Conservation (phyloP, 2,888 invertebrate species). For the Dasypolia templi region DNA sequence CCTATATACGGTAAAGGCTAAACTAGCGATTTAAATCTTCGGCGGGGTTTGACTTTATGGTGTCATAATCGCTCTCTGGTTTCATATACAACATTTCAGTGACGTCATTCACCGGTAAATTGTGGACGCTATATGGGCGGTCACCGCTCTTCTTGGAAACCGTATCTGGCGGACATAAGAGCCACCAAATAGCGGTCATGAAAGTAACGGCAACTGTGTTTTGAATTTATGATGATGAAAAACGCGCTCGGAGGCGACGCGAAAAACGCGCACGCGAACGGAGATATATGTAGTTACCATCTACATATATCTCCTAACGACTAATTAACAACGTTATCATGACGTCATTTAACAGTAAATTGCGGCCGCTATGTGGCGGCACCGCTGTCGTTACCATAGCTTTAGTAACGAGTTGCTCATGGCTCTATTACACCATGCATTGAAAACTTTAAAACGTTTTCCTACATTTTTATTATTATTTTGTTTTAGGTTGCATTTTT, state of each 20-base stretch:
- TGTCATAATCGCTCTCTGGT: too few relatives aligned
- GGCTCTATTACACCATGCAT: not conserved
- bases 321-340: not conserved
- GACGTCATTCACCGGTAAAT: too few relatives aligned
- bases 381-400: too few relatives aligned
- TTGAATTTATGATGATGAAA: not conserved
- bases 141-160: too few relatives aligned
- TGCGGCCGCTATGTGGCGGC: not conserved
- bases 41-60: too few relatives aligned
- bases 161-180: not conserved
- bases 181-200: not conserved
- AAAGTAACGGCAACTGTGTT: not conserved
- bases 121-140: too few relatives aligned
- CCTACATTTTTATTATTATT: fast-evolving
- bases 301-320: not conserved
- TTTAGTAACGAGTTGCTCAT: not conserved
- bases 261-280: too few relatives aligned
- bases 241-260: too few relatives aligned
- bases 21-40: too few relatives aligned
- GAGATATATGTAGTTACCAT: too few relatives aligned
- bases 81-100: too few relatives aligned
- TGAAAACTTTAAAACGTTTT: not conserved
- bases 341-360: not conserved
- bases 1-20: too few relatives aligned
- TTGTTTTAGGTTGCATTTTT: not conserved